Evolutionary conservation across 2,888 invertebrate genomes (phyloP), one percentile per base, ranked within the genome.

Genomic region (Platynereis dumerilii): DNA sequence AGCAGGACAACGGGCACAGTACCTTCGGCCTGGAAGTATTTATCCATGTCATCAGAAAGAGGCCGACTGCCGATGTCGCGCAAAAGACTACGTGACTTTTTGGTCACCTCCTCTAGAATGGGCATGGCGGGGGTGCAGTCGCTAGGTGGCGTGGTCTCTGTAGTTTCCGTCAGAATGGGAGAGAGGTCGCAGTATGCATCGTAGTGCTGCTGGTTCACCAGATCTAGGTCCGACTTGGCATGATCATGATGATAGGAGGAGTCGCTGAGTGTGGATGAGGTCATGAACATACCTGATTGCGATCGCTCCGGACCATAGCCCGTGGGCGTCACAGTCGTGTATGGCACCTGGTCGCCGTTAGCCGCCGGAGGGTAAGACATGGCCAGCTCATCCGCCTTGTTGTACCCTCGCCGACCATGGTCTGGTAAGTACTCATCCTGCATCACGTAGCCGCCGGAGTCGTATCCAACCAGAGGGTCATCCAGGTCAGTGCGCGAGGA

Each of bases 101-200:
- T 86, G 45, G 87, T 87, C 83, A 88, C 87, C 78, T 88, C 88
- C 54, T 86, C 87, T 66, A 88, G 82, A 55, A 88, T 80, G 22
- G 87, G 88, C 88, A 88, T 88, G 22, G 87, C 87, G 17, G 87
- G 87, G 5, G 85, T 83, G 74, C 78, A 52, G 53, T 42, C 60
- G 58, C 52, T 44, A 27, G 64, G 66, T 27, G 65, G 60, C 26
- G 60, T 52, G n/a, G 48, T 39, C 39, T 29, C 74, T 64, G 77
- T 78, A 0, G 76, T 75, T 58, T 85, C 85, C 12, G 84, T 83
- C 57, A 83, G 81, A 63, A 84, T 73, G 54, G 85, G 84, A 39
- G 86, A 85, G 74, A 84, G 84, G 74, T 85, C 84, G 20, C 83
- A 22, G 55, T 54, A 61, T 26, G 52, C 61, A 34, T 61, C 52